Percentiles rank a stretch among this genome's conserved stretches.
Evolutionary conservation across 37 sponge, comb jelly and placozoan species (phyloP).

Genomic region (Aphrocallistes beatrix): DNA sequence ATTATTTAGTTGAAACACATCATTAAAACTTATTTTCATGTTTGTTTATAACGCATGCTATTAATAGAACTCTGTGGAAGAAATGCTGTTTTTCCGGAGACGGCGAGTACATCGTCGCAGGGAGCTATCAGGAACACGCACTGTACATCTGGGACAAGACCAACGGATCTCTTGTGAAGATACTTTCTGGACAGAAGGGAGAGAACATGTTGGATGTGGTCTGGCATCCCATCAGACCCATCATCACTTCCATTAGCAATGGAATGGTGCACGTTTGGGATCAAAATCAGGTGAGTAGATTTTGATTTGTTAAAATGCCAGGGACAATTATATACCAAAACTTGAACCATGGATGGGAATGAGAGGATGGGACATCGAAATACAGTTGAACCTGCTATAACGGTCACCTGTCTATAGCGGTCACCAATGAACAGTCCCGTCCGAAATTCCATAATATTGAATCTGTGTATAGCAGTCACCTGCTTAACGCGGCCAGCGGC

Average conservation of each 20-base stretch:
- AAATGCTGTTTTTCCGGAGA: slow-evolving; percentile 90
- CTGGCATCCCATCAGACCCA: slow-evolving; percentile 91
- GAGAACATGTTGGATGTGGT: slow-evolving; percentile 85
- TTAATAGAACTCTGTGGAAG: slow-evolving; percentile 91
- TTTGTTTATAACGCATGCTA: not conserved
- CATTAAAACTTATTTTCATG: not conserved
- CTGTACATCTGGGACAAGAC: slow-evolving; percentile 92
- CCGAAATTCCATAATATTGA: no score
- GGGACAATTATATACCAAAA: no score
- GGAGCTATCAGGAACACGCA: slow-evolving; percentile 78
- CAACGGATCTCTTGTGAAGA: slow-evolving; percentile 88
- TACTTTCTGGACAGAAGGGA: slow-evolving; percentile 94
- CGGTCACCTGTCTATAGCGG: no score
- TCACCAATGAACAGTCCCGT: no score
- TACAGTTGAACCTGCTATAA: no score
- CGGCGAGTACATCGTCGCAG: slow-evolving; percentile 88
- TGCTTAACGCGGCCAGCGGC: no score
- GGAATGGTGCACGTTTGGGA: slow-evolving; percentile 93
- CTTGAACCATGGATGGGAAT: no score
- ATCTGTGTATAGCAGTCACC: no score
- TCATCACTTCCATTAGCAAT: slow-evolving; percentile 86
- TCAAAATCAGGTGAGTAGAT: slow-evolving; percentile 46
- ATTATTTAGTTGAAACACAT: not conserved
- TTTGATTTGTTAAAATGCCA: not conserved
- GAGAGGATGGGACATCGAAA: no score